phyloP scores from a whole-genome alignment of 2,888 invertebrate genomes.

The Xanthorhoe designata region DNA sequence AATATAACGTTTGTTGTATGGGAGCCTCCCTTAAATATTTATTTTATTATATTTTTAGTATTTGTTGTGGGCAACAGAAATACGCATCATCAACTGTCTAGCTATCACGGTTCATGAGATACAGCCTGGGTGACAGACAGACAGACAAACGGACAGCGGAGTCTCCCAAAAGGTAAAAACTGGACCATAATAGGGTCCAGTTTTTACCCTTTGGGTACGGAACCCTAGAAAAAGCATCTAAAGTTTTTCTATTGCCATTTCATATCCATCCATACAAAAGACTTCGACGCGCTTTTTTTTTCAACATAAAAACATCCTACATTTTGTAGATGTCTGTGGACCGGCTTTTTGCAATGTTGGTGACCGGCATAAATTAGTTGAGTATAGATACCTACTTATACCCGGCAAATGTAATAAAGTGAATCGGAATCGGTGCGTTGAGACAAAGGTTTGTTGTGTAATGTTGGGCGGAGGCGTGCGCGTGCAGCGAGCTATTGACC shows the following conservation, averaged over 20 bases:
- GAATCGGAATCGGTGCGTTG: constrained; percentile 27
- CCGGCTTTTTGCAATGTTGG: constrained; percentile 19
- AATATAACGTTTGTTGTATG: no score
- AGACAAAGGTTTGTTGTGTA: constrained; percentile 44
- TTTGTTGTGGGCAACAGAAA: no score
- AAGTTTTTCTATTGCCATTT: constrained; percentile 34
- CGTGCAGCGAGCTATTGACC: constrained; percentile 72
- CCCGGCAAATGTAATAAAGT: constrained; percentile 22
- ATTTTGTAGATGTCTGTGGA: not conserved
- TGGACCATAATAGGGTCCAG: no score
- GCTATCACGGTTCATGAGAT: no score
- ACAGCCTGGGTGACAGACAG: no score
- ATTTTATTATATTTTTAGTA: no score
- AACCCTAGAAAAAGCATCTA: constrained; percentile 26
- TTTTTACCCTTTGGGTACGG: no score
- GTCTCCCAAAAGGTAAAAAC: no score
- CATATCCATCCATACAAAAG: constrained; percentile 45
- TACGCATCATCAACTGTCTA: no score
- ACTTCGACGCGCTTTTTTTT: constrained; percentile 47
- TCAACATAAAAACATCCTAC: constrained; percentile 9
- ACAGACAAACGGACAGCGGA: no score
- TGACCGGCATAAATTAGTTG: constrained; percentile 9
- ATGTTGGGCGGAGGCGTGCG: constrained; percentile 47
- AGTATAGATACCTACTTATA: constrained; percentile 8
- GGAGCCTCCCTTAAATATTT: no score